Evolutionary conservation across 2,113 vertebrate genomes (phyloP).

Genomic region (Equus przewalskii): DNA sequence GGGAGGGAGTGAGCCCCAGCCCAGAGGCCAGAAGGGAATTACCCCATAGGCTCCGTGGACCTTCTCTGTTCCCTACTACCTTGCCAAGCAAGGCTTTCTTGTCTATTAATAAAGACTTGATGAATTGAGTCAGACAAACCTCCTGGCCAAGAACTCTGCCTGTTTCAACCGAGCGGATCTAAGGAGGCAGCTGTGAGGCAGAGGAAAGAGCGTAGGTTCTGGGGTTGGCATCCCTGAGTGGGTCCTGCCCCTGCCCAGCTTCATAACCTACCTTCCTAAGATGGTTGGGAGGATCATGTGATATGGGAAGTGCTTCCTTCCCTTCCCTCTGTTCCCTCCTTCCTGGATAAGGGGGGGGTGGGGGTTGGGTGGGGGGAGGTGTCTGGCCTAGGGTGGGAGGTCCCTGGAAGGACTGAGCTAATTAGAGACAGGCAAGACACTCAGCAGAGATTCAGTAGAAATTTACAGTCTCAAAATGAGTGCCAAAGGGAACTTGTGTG

Average conservation of each 20-base stretch:
- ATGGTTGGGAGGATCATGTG: not conserved
- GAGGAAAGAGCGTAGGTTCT: not conserved
- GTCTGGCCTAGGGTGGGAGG: not conserved
- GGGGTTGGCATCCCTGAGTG: not conserved
- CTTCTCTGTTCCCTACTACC: not conserved
- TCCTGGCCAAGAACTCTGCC: not conserved
- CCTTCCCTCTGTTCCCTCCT: not conserved
- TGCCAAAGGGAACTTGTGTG: not conserved
- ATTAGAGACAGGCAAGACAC: not conserved
- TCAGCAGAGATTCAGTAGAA: not conserved
- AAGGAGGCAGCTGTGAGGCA: not conserved
- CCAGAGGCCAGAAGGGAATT: not conserved
- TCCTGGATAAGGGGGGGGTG: not conserved
- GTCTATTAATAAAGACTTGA: conserved; percentile 45
- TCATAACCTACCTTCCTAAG: not conserved
- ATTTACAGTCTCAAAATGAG: not conserved
- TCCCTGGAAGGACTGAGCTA: not conserved
- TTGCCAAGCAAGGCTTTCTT: not conserved
- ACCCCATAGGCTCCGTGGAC: not conserved
- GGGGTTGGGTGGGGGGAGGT: not conserved
- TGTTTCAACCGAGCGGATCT: not conserved
- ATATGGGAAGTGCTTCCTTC: not conserved
- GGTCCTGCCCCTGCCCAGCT: not conserved
- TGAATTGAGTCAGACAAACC: conserved; percentile 4
- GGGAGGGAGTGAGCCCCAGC: not conserved